These are phyloP conservation scores for Nymphalis urticae DNA, from an alignment of 2,888 invertebrate species.

Conservation along the genomic window DNA sequence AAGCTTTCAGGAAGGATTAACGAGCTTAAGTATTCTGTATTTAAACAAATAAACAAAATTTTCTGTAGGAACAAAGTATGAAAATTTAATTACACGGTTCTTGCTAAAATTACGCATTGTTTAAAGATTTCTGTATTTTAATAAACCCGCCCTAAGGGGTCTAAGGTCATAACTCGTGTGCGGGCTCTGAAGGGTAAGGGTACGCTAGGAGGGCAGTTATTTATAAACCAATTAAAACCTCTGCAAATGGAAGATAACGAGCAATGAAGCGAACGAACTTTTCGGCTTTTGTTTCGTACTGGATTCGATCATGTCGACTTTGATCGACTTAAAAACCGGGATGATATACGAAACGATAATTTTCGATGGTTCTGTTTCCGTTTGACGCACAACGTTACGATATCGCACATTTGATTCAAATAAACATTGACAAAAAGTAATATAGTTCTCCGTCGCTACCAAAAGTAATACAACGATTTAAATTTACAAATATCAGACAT, in stretches of 20 bases:
- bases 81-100: slow-evolving; percentile 45
- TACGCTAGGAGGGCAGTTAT: slow-evolving; percentile 58
- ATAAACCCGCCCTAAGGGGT: slow-evolving; percentile 54
- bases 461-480: too few relatives aligned
- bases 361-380: neutral
- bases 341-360: neutral
- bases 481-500: too few relatives aligned
- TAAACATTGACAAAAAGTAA: too few relatives aligned
- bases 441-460: too few relatives aligned
- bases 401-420: too few relatives aligned
- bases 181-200: slow-evolving; percentile 57
- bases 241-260: slow-evolving; percentile 67
- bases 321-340: slow-evolving; percentile 10
- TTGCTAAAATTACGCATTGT: slow-evolving; percentile 55
- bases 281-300: slow-evolving; percentile 46
- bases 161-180: slow-evolving; percentile 66
- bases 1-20: slow-evolving; percentile 22
- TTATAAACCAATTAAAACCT: slow-evolving; percentile 80
- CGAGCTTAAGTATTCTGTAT: slow-evolving; percentile 32
- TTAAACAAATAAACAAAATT: slow-evolving; percentile 35
- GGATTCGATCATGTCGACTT: slow-evolving; percentile 29
- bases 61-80: slow-evolving; percentile 37
- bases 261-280: slow-evolving; percentile 50
- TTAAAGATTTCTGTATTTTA: slow-evolving; percentile 60
- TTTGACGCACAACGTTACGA: too few relatives aligned